Base-by-base conservation (phyloP, 1,140 invertebrate species). In the Pseudomyrmex concolor region DNA sequence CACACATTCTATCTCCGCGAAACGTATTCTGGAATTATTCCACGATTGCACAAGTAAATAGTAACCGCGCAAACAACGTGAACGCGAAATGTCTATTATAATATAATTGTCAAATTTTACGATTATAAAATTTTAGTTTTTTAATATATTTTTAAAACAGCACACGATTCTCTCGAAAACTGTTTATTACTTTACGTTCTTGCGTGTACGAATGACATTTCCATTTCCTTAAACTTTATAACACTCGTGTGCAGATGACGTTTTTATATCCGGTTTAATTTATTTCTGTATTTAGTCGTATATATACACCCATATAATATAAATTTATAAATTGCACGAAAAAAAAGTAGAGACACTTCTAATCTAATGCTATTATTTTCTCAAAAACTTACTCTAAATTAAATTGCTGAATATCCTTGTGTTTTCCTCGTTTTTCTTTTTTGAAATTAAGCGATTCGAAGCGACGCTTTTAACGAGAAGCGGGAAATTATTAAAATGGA, bases 1-100 rank as follows among this genome's bases (percentile, higher is more conserved):
- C 5, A 34, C 34, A 34, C 5, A 34, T 34, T 34, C 1, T 34
- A 34, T 34, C 34, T 43, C 3, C 1, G 22, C 34, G n/a, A 59
- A 59, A 12, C 34, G 43, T 70, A 80, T 80, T 70, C 22, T 50
- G 48, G 22, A 60, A 59, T 80, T 59, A 70, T 50, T n/a, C n/a
- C 5, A 17, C 15, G 12, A 13, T 34, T 25, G 66, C 15, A 34
- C 43, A 59, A 57, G 19, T 59, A 59, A 70, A 57, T 70, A 68
- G 48, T 2, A 19, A 12, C 13, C 25, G 48, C 5, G 19, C 43
- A 68, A 17, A 12, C 17, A 67, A 51, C 13, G 34, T 13, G 25
- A 2, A 34, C 15, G 0, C 17, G 45, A 64, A 43, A 22, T 12
- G 2, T 57, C 19, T 17, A 64, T 9, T 13, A n/a, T 5, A 34